Evolutionary conservation across 2,113 vertebrate species (phyloP).

Genomic region (Cyprinus carpio): DNA sequence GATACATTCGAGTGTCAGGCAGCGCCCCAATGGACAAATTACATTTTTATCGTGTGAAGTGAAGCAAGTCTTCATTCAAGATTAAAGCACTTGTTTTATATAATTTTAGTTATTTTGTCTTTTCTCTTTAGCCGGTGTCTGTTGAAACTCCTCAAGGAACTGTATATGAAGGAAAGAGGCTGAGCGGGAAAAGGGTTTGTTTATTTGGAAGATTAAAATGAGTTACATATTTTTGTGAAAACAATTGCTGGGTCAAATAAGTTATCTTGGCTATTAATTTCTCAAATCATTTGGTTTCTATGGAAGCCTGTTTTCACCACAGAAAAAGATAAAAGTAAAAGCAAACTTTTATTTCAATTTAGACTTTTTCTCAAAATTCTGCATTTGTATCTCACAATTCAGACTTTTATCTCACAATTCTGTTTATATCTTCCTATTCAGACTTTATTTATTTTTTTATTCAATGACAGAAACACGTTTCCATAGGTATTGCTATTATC

Average conservation of each 20-base stretch:
- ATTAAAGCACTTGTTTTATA: not conserved
- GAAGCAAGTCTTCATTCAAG: not conserved
- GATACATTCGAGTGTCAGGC: not conserved
- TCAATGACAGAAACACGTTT: not conserved
- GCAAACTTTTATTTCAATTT: no score
- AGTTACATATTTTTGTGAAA: not conserved
- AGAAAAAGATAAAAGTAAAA: no score
- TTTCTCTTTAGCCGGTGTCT: conserved; percentile 73
- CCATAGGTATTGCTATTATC: not conserved
- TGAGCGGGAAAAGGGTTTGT: conserved; percentile 84
- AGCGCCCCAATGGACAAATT: not conserved
- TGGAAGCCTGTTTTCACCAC: no score
- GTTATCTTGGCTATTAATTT: not conserved
- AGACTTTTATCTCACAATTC: no score
- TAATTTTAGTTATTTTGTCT: not conserved
- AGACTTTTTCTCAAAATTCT: no score
- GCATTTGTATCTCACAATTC: no score
- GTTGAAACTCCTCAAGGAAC: conserved; percentile 89
- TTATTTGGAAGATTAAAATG: not conserved
- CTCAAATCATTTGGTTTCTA: no score
- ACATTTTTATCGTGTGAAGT: not conserved
- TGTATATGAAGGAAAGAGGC: conserved; percentile 81
- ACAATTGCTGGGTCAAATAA: not conserved
- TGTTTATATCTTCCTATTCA: no score
- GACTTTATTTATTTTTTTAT: no score